A percentile compares a stretch with the other conserved stretches of the same genome.
Evolutionary conservation across 2,797 vertebrate species (phyloP).

Genomic region (Gambelia wislizenii): DNA sequence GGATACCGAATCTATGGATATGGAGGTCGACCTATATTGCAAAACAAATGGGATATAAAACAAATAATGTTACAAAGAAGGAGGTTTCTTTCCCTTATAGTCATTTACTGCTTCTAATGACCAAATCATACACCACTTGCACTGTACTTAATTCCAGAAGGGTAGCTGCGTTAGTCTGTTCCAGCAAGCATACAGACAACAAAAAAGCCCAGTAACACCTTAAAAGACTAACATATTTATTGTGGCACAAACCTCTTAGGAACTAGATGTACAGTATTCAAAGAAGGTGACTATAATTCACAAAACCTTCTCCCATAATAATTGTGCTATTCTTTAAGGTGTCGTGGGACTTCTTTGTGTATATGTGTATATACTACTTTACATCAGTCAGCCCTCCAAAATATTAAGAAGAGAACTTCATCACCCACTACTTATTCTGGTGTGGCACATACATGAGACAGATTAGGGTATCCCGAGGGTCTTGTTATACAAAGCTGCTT

Average conservation of each 20-base stretch:
- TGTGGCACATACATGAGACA: background rate
- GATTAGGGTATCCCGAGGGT: background rate
- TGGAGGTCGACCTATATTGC: too few relatives aligned
- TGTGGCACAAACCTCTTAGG: background rate
- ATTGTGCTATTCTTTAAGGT: background rate
- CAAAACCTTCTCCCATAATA: background rate
- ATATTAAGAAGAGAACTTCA: background rate
- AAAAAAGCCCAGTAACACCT: too few relatives aligned
- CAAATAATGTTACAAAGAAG: background rate
- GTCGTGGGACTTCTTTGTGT: background rate
- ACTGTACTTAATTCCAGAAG: background rate
- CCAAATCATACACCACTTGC: background rate
- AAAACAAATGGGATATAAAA: too few relatives aligned
- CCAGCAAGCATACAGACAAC: background rate
- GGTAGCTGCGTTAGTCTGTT: background rate
- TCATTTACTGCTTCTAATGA: background rate
- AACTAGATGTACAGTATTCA: background rate
- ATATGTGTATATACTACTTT: background rate
- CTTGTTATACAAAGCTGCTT: slow-evolving; percentile 1
- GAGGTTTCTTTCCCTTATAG: background rate
- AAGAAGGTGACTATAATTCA: background rate
- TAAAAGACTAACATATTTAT: background rate
- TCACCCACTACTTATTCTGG: background rate
- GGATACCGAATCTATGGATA: too few relatives aligned
- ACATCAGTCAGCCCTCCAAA: background rate